Base-by-base conservation (phyloP, 1,140 invertebrate species). In the Papilio glaucus region DNA sequence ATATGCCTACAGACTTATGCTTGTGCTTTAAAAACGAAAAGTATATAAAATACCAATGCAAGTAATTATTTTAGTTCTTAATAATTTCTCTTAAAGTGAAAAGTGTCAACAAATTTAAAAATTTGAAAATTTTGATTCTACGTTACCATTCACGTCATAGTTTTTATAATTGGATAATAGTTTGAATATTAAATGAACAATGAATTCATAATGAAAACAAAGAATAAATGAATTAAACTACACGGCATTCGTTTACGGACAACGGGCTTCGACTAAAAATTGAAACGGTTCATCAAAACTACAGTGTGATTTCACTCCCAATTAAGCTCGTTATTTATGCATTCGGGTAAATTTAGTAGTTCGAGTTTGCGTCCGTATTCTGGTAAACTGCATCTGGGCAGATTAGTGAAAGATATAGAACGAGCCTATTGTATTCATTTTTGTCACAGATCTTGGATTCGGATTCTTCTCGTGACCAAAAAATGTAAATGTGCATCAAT, bases 281-380 rank as follows among this genome's bases (percentile, higher is more conserved):
- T 83, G 76, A 84, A 77, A 80, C 77, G 74, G 77, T 84, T 85
- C 86, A 87, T 89, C 88, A 88, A 85, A 88, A 85, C 82, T 87
- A 84, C 85, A 89, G 78, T 79, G 78, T 78, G 81, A 87, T 88
- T 89, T 87, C 83, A 85, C 78, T 78, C 84, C 80, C 87, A 90
- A 89, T 90, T 90, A 89, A 87, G 81, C 80, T 79, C 76, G 86
- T 90, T 89, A 86, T 90, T 90, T 90, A 90, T 90, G 87, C 85
- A 87, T 85, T 84, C 84, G 79, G 77, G 77, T 84, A 78, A 84
- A 86, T 88, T 87, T 85, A 82, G 77, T 78, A 73, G 76, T 72
- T 60, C 41, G 10, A 39, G 29, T 53, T 26, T 42, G 69, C 71
- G 37, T 74, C 0, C 29, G 37, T 84, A 87, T 84, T 87, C 78